These are phyloP conservation scores for Molorchus minor DNA, from an alignment of 2,888 invertebrate species.

Conservation along the genomic window DNA sequence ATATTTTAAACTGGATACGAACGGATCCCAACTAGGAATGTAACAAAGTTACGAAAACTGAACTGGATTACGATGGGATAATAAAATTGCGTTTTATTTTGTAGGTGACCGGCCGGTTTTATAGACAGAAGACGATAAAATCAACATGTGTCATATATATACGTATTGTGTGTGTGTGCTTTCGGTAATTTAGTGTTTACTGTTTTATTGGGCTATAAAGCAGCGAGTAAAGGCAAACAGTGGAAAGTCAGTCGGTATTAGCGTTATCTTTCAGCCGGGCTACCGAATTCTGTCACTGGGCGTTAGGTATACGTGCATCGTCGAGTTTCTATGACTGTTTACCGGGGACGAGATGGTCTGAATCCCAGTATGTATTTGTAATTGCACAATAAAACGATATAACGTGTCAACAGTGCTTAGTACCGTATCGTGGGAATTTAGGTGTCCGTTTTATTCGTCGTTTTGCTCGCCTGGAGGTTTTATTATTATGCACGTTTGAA, in stretches of 20 bases:
- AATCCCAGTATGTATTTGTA: slow-evolving; percentile 19
- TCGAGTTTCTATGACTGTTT: slow-evolving; percentile 23
- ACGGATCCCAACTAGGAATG: background rate
- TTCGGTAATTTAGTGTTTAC: slow-evolving; percentile 28
- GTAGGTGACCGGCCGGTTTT: slow-evolving; percentile 5
- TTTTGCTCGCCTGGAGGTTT: too few species aligned
- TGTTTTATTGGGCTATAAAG: slow-evolving; percentile 24
- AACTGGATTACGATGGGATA: background rate
- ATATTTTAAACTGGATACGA: background rate
- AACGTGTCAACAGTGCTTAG: slow-evolving; percentile 14
- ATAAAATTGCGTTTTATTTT: slow-evolving; percentile 3
- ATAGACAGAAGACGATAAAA: slow-evolving; percentile 18
- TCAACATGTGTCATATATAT: slow-evolving; percentile 23
- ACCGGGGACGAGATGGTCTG: slow-evolving; percentile 20
- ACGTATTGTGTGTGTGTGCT: slow-evolving; percentile 16
- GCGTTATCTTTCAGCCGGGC: slow-evolving; percentile 22
- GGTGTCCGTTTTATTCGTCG: background rate
- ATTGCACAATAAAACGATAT: slow-evolving; percentile 21
- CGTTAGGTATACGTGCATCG: slow-evolving; percentile 13
- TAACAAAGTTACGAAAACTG: slow-evolving; percentile 2
- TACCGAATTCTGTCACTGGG: slow-evolving; percentile 26
- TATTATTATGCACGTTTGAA: too few species aligned
- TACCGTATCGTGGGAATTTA: slow-evolving; percentile 20
- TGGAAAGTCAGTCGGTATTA: slow-evolving; percentile 27
- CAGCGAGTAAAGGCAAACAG: slow-evolving; percentile 21